These are phyloP conservation scores for Lamprotornis superbus DNA, from an alignment of 2,113 vertebrate genomes.

Conservation along the genomic window DNA sequence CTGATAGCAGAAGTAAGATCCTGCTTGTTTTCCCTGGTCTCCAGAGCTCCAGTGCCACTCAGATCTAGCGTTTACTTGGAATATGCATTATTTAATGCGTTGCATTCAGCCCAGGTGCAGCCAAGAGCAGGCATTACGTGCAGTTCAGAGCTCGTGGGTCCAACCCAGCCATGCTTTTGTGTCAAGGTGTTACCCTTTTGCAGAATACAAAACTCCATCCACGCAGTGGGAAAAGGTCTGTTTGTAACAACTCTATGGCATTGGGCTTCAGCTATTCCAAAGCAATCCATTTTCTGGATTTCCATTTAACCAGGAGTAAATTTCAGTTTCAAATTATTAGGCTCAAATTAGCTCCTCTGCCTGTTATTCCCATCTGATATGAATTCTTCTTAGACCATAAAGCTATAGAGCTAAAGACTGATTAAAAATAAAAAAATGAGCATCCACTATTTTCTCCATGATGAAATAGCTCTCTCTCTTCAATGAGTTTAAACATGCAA, in stretches of 20 bases:
- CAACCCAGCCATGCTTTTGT: neutral
- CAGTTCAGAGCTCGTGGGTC: neutral
- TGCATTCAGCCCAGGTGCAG: slow-evolving; percentile 12
- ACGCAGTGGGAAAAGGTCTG: neutral
- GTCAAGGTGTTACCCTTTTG: neutral
- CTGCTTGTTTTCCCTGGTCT: neutral
- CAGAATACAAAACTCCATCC: neutral
- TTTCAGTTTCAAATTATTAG: neutral
- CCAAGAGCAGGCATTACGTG: neutral
- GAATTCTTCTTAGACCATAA: neutral
- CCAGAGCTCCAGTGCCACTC: neutral
- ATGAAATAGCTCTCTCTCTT: neutral
- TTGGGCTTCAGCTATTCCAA: neutral
- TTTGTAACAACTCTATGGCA: neutral
- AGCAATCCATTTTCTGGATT: neutral
- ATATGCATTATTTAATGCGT: neutral
- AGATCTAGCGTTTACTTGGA: neutral
- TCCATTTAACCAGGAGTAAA: neutral
- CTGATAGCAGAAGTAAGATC: neutral
- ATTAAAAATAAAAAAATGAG: neutral
- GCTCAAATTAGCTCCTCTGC: neutral
- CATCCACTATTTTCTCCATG: neutral
- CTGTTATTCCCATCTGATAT: neutral
- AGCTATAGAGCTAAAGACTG: neutral
- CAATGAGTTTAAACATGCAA: neutral